phyloP scores from a whole-genome alignment of 2,113 vertebrate species.

The Talpa occidentalis region DNA sequence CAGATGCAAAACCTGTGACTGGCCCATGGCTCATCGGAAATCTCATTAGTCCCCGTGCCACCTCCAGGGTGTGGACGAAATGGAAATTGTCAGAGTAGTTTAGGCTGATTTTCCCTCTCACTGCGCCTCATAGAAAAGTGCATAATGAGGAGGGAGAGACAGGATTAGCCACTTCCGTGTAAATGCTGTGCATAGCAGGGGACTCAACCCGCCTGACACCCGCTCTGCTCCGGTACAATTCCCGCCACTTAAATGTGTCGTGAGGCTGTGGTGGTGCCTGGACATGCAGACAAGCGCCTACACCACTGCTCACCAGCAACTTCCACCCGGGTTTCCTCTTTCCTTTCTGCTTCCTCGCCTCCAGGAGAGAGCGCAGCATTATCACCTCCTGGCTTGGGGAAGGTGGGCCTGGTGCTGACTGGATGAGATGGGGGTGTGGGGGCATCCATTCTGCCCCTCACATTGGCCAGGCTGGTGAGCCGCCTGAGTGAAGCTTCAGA shows the following conservation, averaged over 20 bases:
- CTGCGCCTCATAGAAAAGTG: conserved; percentile 50
- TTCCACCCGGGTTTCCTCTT: neutral
- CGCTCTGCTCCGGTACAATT: neutral
- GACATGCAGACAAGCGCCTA: too few relatives aligned
- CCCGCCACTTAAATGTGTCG: rapidly evolving
- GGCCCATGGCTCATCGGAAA: neutral
- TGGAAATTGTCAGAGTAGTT: conserved; percentile 39
- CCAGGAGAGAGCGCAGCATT: rapidly evolving
- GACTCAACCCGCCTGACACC: neutral
- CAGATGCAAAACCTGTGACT: neutral
- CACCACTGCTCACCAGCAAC: rapidly evolving
- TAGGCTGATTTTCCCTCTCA: conserved; percentile 54
- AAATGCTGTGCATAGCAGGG: neutral
- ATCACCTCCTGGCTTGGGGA: rapidly evolving
- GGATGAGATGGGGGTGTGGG: rapidly evolving
- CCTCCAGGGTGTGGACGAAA: conserved; percentile 31
- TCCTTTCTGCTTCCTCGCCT: neutral
- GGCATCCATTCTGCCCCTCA: neutral
- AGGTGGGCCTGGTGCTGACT: rapidly evolving
- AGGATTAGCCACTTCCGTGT: conserved; percentile 18
- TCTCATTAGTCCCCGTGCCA: conserved; percentile 55
- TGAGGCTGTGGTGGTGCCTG: too few relatives aligned
- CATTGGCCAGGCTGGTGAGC: too few relatives aligned
- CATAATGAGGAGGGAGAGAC: conserved; percentile 48
- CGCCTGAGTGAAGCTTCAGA: rapidly evolving